These are phyloP conservation scores for Lindbergichthys nudifrons DNA, from an alignment of 2,797 vertebrate genomes.

Conservation along the genomic window DNA sequence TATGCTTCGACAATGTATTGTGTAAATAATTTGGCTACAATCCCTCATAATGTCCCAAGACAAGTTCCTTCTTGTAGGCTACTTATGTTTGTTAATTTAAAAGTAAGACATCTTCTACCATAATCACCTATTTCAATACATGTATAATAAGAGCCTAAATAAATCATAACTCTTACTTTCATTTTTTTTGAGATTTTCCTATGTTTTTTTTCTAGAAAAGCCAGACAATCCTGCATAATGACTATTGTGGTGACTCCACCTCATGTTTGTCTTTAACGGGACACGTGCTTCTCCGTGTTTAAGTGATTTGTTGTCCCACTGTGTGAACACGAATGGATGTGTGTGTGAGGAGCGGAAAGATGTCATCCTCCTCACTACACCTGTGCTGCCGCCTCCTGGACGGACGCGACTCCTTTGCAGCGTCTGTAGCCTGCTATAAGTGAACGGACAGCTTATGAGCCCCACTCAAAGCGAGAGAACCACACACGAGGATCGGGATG, in stretches of 20 bases:
- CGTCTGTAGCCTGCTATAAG: constrained; percentile 80
- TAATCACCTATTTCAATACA: neutral
- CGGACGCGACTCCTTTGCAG: constrained; percentile 77
- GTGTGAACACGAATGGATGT: constrained; percentile 26
- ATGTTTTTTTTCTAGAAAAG: no score
- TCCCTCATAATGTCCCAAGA: no score
- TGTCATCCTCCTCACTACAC: constrained; percentile 73
- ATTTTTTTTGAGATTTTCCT: no score
- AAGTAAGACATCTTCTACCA: neutral
- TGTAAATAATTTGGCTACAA: neutral
- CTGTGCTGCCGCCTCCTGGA: constrained; percentile 90
- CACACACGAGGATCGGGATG: constrained; percentile 80
- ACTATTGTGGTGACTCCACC: constrained; percentile 12
- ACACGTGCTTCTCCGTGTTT: constrained; percentile 36
- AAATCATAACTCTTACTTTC: neutral
- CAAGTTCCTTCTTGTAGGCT: neutral
- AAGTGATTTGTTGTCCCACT: constrained; percentile 21
- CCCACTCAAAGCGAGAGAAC: constrained; percentile 78
- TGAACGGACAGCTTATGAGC: constrained; percentile 80
- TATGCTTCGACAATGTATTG: no score
- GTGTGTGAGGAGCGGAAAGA: constrained; percentile 42
- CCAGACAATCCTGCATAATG: neutral
- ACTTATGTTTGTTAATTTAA: neutral
- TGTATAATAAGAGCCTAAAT: neutral
- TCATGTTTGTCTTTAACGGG: neutral